Base-by-base conservation (phyloP, 2,797 vertebrate genomes). In the Alectoris magna region DNA sequence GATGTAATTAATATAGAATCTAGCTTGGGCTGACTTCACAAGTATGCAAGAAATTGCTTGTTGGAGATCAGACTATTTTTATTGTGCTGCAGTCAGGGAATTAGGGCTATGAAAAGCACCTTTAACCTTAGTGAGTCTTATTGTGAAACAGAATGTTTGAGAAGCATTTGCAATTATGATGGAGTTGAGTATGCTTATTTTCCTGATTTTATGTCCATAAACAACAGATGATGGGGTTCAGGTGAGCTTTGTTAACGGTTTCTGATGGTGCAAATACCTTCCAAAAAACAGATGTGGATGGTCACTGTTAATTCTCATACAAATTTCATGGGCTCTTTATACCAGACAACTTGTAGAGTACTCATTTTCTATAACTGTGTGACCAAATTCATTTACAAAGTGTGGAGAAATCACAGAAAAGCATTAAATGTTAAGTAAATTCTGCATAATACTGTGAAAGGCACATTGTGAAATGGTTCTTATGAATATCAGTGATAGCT, bases 1-100 rank as follows among this genome's bases (percentile, higher is more conserved):
- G 62, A 69, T 86, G 43, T 79, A 68, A 92, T 91, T 92, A 75
- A 91, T 77, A 79, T 6, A 51, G 44, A 39, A 11, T 86, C 66
- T 88, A 48, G 4, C 62, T 76, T 66, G 39, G 63, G 26, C 27
- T 88, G 64, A 58, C 46, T 88, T 81, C 75, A 73, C n/a, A 90
- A 90, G 38, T 63, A 49, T 74, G 55, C 27, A 73, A 93, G 79
- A 88, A 72, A 91, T 74, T 46, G 22, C 22, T 66, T 76, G 31
- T 63, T 75, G 77, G 71, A 82, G 29, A 74, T 72, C 11, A 46
- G 23, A 73, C 15, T 56, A 27, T 77, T 90, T 76, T 76, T 41
- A 34, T 17, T 64, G 51, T 63, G n/a, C 29, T 80, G 77, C n/a
- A 87, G 2, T 76, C 73, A 73, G 38, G 60, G n/a, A 43, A 80